phyloP scores from a whole-genome alignment of 2,797 vertebrate species.

The Tadarida brasiliensis region DNA sequence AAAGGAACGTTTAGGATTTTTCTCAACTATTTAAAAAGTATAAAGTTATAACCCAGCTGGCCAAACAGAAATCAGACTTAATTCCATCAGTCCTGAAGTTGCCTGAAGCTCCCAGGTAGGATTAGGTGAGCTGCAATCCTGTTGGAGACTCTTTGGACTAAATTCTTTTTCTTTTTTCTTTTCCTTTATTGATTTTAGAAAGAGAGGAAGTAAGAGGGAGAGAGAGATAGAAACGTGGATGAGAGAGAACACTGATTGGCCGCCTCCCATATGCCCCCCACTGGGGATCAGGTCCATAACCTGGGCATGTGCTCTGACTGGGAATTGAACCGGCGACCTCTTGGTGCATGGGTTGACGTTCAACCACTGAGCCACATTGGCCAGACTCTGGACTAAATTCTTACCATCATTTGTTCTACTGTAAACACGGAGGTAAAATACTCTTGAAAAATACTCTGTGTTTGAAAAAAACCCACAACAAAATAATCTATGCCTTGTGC shows the following conservation, averaged over 20 bases:
- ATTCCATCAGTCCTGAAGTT: background rate
- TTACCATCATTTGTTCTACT: background rate
- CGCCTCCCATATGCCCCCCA: too few relatives aligned
- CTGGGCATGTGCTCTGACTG: too few relatives aligned
- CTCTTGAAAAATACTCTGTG: background rate
- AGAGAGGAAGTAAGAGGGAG: too few relatives aligned
- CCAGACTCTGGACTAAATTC: background rate
- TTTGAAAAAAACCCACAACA: background rate
- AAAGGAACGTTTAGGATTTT: slow-evolving; percentile 23
- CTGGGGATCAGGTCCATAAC: too few relatives aligned
- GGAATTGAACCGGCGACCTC: too few relatives aligned
- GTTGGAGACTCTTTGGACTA: background rate
- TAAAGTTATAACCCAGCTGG: background rate
- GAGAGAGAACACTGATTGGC: too few relatives aligned
- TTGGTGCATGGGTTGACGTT: too few relatives aligned
- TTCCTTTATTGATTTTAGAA: too few relatives aligned
- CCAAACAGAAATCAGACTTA: background rate
- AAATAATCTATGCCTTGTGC: background rate
- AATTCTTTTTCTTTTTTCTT: too few relatives aligned
- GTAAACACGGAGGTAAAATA: background rate
- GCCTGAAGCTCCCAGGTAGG: background rate
- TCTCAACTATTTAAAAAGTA: slow-evolving; percentile 23
- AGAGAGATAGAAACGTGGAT: too few relatives aligned
- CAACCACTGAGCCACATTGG: too few relatives aligned
- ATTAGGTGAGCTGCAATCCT: background rate